These are phyloP conservation scores for Leptonema lineaticorne DNA, from an alignment of 1,140 invertebrate species.

Conservation along the genomic window DNA sequence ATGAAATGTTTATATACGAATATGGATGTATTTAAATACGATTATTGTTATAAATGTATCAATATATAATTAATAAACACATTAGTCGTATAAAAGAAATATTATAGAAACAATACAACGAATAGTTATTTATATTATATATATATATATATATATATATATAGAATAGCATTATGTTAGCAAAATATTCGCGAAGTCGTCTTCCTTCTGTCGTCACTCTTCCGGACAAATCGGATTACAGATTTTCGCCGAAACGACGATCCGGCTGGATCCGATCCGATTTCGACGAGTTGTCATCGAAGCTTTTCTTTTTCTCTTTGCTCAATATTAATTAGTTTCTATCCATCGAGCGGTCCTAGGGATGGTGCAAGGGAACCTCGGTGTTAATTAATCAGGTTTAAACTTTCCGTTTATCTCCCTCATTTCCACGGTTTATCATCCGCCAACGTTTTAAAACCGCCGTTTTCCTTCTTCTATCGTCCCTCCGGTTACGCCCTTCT, in stretches of 20 bases:
- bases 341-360: too few relatives aligned
- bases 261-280: not conserved
- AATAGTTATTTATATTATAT: too few relatives aligned
- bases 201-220: not conserved
- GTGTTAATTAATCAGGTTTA: slow-evolving; percentile 39
- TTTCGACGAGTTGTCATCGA: not conserved
- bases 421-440: not conserved
- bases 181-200: not conserved
- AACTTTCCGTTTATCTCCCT: slow-evolving; percentile 22
- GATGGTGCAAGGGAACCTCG: too few relatives aligned
- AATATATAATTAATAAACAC: too few relatives aligned
- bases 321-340: slow-evolving; percentile 31
- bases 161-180: too few relatives aligned
- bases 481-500: slow-evolving; percentile 19
- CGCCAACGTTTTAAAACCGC: too few relatives aligned
- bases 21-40: too few relatives aligned
- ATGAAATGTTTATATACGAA: too few relatives aligned
- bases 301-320: slow-evolving; percentile 22
- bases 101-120: too few relatives aligned
- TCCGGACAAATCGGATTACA: not conserved
- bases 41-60: too few relatives aligned
- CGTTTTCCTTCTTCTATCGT: slow-evolving; percentile 19
- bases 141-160: too few relatives aligned
- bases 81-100: too few relatives aligned
- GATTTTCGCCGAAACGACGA: not conserved